Conservation (phyloP, 2,888 invertebrate genomes). For the Antitype chi region DNA sequence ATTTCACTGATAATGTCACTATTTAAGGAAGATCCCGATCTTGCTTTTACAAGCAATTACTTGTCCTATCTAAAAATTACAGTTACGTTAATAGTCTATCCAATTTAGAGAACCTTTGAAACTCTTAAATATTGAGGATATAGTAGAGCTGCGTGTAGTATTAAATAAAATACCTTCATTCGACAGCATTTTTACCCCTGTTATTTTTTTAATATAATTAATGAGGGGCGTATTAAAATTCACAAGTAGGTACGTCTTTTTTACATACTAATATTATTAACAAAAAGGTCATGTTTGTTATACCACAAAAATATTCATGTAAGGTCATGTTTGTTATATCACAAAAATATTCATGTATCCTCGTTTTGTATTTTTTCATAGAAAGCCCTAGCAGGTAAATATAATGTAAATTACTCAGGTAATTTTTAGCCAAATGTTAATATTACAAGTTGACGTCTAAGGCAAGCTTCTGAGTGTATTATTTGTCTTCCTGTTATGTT, state of each 20-base stretch:
- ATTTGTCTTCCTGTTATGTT: not conserved
- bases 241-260: not conserved
- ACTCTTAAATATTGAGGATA: not conserved
- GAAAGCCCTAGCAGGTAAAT: not conserved
- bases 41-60: not conserved
- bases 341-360: not conserved
- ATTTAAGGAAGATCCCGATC: not conserved
- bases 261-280: slow-evolving; percentile 25
- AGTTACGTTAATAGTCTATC: not conserved
- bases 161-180: not conserved
- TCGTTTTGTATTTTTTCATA: not conserved
- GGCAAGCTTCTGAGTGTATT: not conserved
- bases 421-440: not conserved
- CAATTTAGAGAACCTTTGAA: not conserved
- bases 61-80: not conserved
- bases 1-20: not conserved
- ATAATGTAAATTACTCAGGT: not conserved
- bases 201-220: not conserved
- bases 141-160: not conserved
- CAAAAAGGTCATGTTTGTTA: slow-evolving; percentile 3
- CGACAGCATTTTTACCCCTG: not conserved
- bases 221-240: slow-evolving; percentile 22
- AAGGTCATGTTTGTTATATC: not conserved
- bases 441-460: not conserved
- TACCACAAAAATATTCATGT: not conserved